Percentiles rank a stretch among this genome's conserved stretches.
Evolutionary conservation across 2,113 vertebrate species (phyloP).

Genomic region (Oostethus manadensis): DNA sequence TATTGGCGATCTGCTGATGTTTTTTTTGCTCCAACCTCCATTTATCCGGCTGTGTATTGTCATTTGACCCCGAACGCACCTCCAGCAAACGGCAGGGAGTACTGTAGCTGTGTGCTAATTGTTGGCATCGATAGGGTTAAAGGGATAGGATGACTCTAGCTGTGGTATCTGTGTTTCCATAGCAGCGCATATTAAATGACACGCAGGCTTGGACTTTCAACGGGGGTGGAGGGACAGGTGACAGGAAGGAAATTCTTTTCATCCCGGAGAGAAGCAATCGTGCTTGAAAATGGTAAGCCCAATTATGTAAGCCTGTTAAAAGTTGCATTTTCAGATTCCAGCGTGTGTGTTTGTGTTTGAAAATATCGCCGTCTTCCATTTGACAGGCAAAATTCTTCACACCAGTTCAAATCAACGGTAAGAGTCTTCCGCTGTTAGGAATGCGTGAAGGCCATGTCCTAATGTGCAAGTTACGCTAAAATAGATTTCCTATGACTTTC

Average conservation of each 20-base stretch:
- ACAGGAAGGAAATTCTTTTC: constrained; percentile 3
- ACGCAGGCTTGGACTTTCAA: constrained; percentile 48
- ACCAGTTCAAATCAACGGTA: constrained; percentile 69
- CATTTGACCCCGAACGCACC: no score
- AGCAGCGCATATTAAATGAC: constrained; percentile 60
- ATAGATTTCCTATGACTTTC: neutral
- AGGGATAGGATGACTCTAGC: constrained; percentile 4
- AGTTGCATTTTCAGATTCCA: neutral
- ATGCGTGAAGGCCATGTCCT: no score
- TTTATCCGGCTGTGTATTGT: no score
- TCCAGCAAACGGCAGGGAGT: neutral
- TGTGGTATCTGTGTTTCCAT: constrained; percentile 59
- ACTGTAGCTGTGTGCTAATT: constrained; percentile 1
- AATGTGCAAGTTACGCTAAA: no score
- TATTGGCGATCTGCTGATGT: no score
- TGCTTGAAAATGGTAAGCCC: constrained; percentile 51
- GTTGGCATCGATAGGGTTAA: constrained; percentile 2
- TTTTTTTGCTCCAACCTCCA: no score
- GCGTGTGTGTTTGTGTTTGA: neutral
- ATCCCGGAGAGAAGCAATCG: constrained; percentile 32
- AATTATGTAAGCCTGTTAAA: neutral
- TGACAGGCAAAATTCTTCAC: constrained; percentile 72
- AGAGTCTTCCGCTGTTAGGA: neutral
- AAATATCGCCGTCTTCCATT: neutral
- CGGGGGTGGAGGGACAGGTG: constrained; percentile 37